These are phyloP conservation scores for Eretmochelys imbricata DNA, from an alignment of 2,113 vertebrate species.

Conservation along the genomic window DNA sequence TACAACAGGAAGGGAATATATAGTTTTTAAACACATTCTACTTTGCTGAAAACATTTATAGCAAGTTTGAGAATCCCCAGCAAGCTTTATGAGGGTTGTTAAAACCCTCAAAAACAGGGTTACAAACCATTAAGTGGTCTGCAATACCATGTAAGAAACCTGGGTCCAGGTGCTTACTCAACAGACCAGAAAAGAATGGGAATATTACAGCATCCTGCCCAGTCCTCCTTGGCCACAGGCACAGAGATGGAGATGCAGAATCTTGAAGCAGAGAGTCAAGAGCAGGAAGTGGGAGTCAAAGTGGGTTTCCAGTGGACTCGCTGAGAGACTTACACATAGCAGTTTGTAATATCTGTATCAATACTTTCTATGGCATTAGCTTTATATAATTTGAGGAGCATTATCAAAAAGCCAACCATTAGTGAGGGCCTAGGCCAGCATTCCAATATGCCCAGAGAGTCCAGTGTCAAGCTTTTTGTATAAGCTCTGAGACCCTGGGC, in stretches of 20 bases:
- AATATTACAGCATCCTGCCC: not conserved
- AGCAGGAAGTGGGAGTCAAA: fast-evolving
- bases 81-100: not conserved
- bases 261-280: not conserved
- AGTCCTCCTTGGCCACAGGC: not conserved
- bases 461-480: no score
- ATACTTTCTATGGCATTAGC: fast-evolving
- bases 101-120: not conserved
- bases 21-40: no score
- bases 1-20: no score
- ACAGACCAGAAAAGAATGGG: not conserved
- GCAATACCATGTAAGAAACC: not conserved
- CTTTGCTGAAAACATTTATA: not conserved
- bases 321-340: fast-evolving
- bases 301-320: not conserved
- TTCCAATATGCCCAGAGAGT: not conserved
- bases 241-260: not conserved
- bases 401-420: not conserved
- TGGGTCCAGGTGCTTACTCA: not conserved
- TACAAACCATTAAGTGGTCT: not conserved
- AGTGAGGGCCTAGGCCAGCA: not conserved
- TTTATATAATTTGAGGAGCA: not conserved
- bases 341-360: not conserved
- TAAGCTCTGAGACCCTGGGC: no score
- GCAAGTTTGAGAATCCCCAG: not conserved